A percentile compares a stretch with the other conserved stretches of the same genome.
These are phyloP conservation scores for Chrysodeixis includens DNA, from an alignment of 2,888 invertebrate genomes.

Conservation along the genomic window DNA sequence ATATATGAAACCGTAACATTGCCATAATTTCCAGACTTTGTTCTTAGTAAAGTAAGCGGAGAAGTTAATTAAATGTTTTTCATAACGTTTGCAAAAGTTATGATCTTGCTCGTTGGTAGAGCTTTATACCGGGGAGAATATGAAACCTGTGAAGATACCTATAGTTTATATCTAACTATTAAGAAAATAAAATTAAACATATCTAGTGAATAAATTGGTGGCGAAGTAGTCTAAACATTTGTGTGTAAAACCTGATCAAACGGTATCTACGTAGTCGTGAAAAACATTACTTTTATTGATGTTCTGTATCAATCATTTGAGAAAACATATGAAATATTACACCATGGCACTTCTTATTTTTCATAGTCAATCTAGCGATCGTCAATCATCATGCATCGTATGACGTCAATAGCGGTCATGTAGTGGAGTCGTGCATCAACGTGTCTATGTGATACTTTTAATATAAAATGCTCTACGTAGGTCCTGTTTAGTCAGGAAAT, in stretches of 20 bases:
- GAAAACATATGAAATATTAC: constrained; percentile 22
- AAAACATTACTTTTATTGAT: constrained; percentile 22
- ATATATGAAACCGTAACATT: background rate
- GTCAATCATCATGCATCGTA: constrained; percentile 40
- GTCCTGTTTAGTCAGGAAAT: background rate
- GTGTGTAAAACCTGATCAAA: background rate
- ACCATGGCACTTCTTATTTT: constrained; percentile 39
- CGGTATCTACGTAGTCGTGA: background rate
- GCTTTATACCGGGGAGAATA: background rate
- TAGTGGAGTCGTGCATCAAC: constrained; percentile 40
- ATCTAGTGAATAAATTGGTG: background rate
- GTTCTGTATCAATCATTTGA: constrained; percentile 26
- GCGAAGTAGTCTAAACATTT: background rate
- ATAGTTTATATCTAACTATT: background rate
- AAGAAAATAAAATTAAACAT: background rate
- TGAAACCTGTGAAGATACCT: background rate
- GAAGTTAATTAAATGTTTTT: background rate
- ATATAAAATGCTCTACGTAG: background rate
- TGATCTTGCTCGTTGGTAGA: background rate
- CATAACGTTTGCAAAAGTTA: background rate
- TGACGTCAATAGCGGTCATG: constrained; percentile 52
- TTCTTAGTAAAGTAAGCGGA: background rate
- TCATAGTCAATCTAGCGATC: constrained; percentile 38
- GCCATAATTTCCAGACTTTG: background rate
- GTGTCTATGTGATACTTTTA: constrained; percentile 3